Conservation (phyloP, 2,888 invertebrate species). For the Germaria angustata region DNA sequence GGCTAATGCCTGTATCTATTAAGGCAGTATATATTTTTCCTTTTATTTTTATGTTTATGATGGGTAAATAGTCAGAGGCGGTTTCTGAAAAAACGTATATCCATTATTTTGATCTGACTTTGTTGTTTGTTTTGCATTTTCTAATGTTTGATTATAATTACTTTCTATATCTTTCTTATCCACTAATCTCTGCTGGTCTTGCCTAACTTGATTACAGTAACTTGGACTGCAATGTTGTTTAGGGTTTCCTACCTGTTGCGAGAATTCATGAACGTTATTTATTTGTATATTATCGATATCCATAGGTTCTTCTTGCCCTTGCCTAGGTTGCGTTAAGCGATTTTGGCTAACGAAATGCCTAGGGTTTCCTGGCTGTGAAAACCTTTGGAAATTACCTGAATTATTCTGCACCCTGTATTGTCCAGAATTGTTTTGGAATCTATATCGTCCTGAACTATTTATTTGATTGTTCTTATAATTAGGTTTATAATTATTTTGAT, state of each 20-base stretch:
- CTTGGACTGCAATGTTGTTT: conserved; percentile 23
- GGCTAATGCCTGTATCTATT: no score
- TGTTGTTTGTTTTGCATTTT: no score
- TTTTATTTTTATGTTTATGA: not conserved
- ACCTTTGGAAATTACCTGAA: not conserved
- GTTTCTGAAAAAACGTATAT: not conserved
- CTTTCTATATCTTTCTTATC: no score
- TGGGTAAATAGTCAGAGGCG: no score
- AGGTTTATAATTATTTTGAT: not conserved
- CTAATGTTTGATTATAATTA: no score
- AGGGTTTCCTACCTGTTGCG: conserved; percentile 23
- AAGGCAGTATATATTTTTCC: conserved; percentile 21
- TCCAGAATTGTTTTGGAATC: not conserved
- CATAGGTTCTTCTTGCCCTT: no score
- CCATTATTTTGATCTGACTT: conserved; percentile 5
- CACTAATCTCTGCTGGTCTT: no score
- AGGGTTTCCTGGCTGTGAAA: no score
- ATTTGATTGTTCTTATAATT: no score
- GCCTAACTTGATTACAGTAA: conserved; percentile 19
- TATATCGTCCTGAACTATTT: not conserved
- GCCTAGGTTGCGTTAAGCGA: not conserved
- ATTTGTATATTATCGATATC: no score
- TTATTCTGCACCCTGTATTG: not conserved
- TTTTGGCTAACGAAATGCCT: not conserved
- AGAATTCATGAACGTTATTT: not conserved